Evolutionary conservation across 2,797 vertebrate genomes (phyloP), one percentile per base, ranked within the genome.

Genomic region (Otus scops): DNA sequence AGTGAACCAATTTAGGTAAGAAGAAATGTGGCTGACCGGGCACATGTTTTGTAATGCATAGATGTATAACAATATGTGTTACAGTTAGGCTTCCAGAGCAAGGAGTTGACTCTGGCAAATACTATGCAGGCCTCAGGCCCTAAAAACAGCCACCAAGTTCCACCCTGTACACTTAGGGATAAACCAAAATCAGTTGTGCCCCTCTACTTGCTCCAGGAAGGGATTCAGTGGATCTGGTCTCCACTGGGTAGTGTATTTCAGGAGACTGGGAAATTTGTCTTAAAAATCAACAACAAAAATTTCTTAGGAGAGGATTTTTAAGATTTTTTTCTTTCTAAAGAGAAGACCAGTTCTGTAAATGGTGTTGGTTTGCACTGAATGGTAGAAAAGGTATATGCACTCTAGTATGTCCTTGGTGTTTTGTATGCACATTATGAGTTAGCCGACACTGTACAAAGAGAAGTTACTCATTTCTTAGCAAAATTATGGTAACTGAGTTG

Each of bases 101-200:
- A 97, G 97, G 96, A 94, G 91, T 92, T 97, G 97, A 97, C 92
- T 97, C 95, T 96, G 76, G 63, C 93, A 93, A 96, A 97, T 97
- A 97, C 97, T 97, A 96, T 76, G 76, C 95, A 98, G 97, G 98
- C 95, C 97, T 99, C 98, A 98, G 98, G 87, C 94, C 97, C 98
- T 98, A 98, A 98, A 99, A 98, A 98, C 98, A 98, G 97, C 78
- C 54, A 80, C 91, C 82, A 95, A 87, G 93, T 97, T 97, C 96
- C 97, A 97, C 94, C 97, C 94, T 98, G 96, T 97, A 96, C 93
- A 96, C 93, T 38, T 96, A 38, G 93, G 92, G 97, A 98, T 98
- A 98, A 99, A 99, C 98, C 99, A 99, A 99, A 99, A 99, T 97
- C 98, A 98, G 98, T 98, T 98, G 96, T 98, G 98, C 97, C 97